These are phyloP conservation scores for Chunga burmeisteri DNA, from an alignment of 2,113 vertebrate species.

Conservation along the genomic window DNA sequence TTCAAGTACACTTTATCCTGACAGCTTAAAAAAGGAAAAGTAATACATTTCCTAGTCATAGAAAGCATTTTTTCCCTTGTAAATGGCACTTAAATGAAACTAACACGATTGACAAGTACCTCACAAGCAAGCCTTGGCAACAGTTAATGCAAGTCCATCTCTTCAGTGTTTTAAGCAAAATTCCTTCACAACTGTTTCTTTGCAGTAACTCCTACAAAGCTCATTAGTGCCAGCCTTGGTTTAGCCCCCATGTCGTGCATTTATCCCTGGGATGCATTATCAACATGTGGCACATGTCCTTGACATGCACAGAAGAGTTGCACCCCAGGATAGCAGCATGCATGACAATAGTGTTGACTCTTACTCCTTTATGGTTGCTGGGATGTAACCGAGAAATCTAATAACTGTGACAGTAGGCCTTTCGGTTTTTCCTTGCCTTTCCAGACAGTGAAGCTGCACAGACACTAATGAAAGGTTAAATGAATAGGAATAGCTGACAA, in stretches of 20 bases:
- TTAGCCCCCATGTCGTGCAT: slow-evolving; percentile 78
- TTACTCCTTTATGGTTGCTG: slow-evolving; percentile 90
- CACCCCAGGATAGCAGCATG: slow-evolving; percentile 80
- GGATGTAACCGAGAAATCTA: slow-evolving; percentile 97
- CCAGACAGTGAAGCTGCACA: slow-evolving; percentile 88
- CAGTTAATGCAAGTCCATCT: slow-evolving; percentile 68
- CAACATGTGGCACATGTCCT: slow-evolving; percentile 97
- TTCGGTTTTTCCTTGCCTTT: slow-evolving; percentile 89
- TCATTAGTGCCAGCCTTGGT: slow-evolving; percentile 76
- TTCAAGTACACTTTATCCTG: slow-evolving; percentile 4
- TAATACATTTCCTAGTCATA: slow-evolving; percentile 17
- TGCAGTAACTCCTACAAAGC: slow-evolving; percentile 82
- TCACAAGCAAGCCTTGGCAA: slow-evolving; percentile 70
- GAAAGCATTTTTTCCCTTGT: slow-evolving; percentile 28
- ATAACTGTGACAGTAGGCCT: slow-evolving; percentile 99
- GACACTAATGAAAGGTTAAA: slow-evolving; percentile 99
- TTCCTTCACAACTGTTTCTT: slow-evolving; percentile 87
- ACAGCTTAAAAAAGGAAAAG: slow-evolving; percentile 35
- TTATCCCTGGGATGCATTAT: slow-evolving; percentile 79
- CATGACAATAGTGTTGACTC: slow-evolving; percentile 80
- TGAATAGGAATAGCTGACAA: slow-evolving; percentile 97
- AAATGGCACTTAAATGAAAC: slow-evolving; percentile 68
- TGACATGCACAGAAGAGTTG: slow-evolving; percentile 87
- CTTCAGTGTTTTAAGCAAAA: slow-evolving; percentile 79
- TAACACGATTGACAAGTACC: slow-evolving; percentile 70